Base-by-base conservation (phyloP, 2,113 vertebrate genomes). In the Rousettus leschenaultii region DNA sequence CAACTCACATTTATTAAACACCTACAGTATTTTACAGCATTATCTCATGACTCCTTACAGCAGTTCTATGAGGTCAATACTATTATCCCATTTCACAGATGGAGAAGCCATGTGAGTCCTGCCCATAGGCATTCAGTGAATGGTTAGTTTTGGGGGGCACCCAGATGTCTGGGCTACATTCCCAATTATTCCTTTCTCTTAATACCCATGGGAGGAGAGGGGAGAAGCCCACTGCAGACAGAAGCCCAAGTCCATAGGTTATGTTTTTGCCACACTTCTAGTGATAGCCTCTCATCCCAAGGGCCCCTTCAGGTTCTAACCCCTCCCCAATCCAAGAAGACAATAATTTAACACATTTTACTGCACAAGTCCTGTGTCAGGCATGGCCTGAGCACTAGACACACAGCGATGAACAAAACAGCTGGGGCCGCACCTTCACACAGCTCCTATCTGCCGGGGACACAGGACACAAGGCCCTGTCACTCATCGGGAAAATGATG, bases 1-100 rank as follows among this genome's bases (percentile, higher is more conserved):
- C 38, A 66, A 68, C 74, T 93, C 80, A n/a, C 33, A 6, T 35
- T 68, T 86, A 66, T 22, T 35, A 66, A 89, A 73, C 78, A 68
- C 38, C 45, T n/a, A 38, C 7, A 6, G 63, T 24, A 51, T 40
- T 55, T 43, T 9, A 16, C 1, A 30, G 68, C 70, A 77, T 79
- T 35, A 24, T 22, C 61, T 84, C 75, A 33, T 3, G 4, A 48
- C 26, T 68, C 74, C 59, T 74, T 6, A 53, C 12, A 53, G 53
- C 7, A 75, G 93, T 68, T 86, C 73, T 21, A 26, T 68, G 90
- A 63, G n/a, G 66, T 48, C 78, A 68, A 26, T 21, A 43, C 53
- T 63, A 3, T 33, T 14, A 96, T 3, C 24, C 55, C 30, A 28
- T 51, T 86, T 74, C 38, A 63, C 6, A 48, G 53, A 65, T 22